phyloP scores from a whole-genome alignment of 2,113 vertebrate genomes.

The Lucifuga dentata region DNA sequence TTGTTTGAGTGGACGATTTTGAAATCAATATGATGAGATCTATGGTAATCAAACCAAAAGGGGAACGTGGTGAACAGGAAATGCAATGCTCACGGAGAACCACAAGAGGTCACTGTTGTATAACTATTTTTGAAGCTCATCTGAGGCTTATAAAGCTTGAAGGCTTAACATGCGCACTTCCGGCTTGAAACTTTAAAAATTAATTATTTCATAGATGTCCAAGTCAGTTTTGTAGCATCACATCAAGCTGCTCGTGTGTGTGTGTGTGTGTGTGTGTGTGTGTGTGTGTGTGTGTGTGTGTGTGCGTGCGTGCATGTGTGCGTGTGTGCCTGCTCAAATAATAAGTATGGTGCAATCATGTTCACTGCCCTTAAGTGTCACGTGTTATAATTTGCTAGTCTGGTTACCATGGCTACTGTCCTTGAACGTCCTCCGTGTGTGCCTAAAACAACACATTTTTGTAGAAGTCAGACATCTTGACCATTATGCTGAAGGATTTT shows the following conservation, averaged over 20 bases:
- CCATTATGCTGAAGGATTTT: slow-evolving; percentile 33
- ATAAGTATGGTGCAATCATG: slow-evolving; percentile 46
- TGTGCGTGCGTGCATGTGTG: not conserved
- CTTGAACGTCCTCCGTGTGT: slow-evolving; percentile 46
- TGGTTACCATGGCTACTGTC: slow-evolving; percentile 70
- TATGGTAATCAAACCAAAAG: too few relatives aligned
- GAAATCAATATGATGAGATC: too few relatives aligned
- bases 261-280: slow-evolving; percentile 1
- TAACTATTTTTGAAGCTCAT: not conserved
- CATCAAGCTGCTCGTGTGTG: not conserved
- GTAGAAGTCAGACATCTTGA: slow-evolving; percentile 16
- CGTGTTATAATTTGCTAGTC: slow-evolving; percentile 28
- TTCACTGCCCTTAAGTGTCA: slow-evolving; percentile 44
- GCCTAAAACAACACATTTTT: slow-evolving; percentile 20
- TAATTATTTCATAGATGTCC: too few relatives aligned
- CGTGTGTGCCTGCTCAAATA: slow-evolving; percentile 9
- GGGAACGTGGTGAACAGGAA: not conserved
- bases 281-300: too few relatives aligned
- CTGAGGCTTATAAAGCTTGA: not conserved
- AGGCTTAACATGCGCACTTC: too few relatives aligned
- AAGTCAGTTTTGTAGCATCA: not conserved
- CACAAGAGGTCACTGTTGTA: slow-evolving; percentile 60
- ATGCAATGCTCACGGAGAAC: not conserved
- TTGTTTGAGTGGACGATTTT: slow-evolving; percentile 28
- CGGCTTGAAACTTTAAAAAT: too few relatives aligned